Percentiles rank a stretch among this genome's conserved stretches.
These are phyloP conservation scores for Pterocles orientalis DNA, from an alignment of 2,113 vertebrate species.

Conservation along the genomic window DNA sequence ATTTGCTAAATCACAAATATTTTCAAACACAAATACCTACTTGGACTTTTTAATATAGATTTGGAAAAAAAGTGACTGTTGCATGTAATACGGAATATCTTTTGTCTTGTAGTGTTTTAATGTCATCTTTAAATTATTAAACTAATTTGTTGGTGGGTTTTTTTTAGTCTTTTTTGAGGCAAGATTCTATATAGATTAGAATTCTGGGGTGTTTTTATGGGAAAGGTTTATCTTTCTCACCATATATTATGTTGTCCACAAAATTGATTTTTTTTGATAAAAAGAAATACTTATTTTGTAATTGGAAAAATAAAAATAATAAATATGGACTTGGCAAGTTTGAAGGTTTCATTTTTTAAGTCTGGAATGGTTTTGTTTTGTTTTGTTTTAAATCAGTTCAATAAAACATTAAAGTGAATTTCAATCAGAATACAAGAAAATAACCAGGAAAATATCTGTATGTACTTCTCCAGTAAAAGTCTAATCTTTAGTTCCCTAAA, in stretches of 20 bases:
- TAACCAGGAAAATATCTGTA: background rate
- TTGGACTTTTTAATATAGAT: background rate
- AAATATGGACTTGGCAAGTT: background rate
- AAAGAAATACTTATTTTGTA: accelerated
- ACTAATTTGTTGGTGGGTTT: accelerated
- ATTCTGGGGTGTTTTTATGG: background rate
- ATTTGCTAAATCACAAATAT: background rate
- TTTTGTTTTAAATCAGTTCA: background rate
- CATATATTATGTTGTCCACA: background rate
- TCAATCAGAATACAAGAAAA: background rate
- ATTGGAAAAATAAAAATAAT: background rate
- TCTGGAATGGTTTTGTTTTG: background rate
- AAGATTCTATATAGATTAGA: background rate
- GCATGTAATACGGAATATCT: background rate
- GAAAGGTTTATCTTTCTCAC: background rate
- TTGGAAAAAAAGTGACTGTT: background rate
- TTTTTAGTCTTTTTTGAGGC: background rate
- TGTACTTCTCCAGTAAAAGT: background rate
- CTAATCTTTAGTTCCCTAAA: background rate
- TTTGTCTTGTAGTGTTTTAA: background rate
- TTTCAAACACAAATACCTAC: background rate
- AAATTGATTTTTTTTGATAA: accelerated
- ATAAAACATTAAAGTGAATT: background rate
- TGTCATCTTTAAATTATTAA: background rate
- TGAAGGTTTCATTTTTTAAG: background rate